Conservation (phyloP, 2,797 vertebrate genomes). For the Telmatherina bonti region DNA sequence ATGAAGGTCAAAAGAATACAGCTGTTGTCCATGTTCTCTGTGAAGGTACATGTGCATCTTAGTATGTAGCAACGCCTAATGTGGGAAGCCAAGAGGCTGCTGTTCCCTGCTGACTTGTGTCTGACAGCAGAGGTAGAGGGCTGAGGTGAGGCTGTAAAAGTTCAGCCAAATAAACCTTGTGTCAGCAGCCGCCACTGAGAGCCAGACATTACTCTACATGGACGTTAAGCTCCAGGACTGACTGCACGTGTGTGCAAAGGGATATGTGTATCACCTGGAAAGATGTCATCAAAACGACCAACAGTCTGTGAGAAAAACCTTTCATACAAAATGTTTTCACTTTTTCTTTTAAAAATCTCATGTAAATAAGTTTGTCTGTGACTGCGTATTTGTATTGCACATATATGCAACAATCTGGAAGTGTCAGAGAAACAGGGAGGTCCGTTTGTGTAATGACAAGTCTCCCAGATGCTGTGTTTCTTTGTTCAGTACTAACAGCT, state of each 20-base stretch:
- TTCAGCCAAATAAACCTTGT: slow-evolving; percentile 68
- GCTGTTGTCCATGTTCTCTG: slow-evolving; percentile 6
- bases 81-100: slow-evolving; percentile 41
- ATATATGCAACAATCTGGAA: slow-evolving; percentile 26
- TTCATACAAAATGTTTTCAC: background rate
- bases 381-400: slow-evolving; percentile 15
- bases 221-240: slow-evolving; percentile 22
- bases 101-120: slow-evolving; percentile 65
- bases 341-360: slow-evolving; percentile 11
- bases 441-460: slow-evolving; percentile 59
- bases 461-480: slow-evolving; percentile 63
- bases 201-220: slow-evolving; percentile 74
- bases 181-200: slow-evolving; percentile 60
- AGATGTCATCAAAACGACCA: slow-evolving; percentile 51
- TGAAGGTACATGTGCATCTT: slow-evolving; percentile 1
- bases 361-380: background rate
- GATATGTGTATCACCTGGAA: slow-evolving; percentile 72
- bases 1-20: background rate
- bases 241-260: slow-evolving; percentile 38
- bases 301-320: slow-evolving; percentile 3
- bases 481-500: slow-evolving; percentile 78
- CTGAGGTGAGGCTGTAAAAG: slow-evolving; percentile 67
- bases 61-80: slow-evolving; percentile 19
- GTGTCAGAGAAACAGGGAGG: slow-evolving; percentile 35
- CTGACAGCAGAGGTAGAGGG: slow-evolving; percentile 63